phyloP scores from a whole-genome alignment of 2,888 invertebrate genomes.

The Nipponacmea schrenckii region DNA sequence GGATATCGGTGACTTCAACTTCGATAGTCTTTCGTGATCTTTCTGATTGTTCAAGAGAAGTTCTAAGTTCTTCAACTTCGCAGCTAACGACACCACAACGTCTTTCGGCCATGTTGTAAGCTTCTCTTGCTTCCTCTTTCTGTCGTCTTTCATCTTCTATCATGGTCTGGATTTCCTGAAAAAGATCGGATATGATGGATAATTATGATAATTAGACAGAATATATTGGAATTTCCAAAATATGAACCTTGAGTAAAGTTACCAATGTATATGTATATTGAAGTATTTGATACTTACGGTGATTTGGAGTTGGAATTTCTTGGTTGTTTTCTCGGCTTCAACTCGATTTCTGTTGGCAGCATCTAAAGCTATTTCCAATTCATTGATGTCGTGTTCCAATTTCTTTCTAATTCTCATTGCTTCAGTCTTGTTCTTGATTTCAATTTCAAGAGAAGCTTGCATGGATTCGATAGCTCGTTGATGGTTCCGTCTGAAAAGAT shows the following conservation, averaged over 20 bases:
- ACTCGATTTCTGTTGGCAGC: constrained; percentile 98
- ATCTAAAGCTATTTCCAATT: constrained; percentile 97
- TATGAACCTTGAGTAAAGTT: too few relatives aligned
- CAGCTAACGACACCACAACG: constrained; percentile 96
- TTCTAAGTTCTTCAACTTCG: constrained; percentile 96
- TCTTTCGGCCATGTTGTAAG: constrained; percentile 94
- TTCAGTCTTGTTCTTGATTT: constrained; percentile 99
- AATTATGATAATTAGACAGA: too few relatives aligned
- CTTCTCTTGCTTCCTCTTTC: constrained; percentile 96
- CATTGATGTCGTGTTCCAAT: constrained; percentile 98
- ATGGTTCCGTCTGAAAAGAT: constrained; percentile 87
- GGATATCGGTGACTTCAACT: constrained; percentile 94
- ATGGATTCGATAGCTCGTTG: constrained; percentile 98
- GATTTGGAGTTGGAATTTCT: constrained; percentile 96
- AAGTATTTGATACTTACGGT: constrained; percentile 70
- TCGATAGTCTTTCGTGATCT: constrained; percentile 97
- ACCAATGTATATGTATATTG: too few relatives aligned
- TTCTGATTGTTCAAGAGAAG: constrained; percentile 90
- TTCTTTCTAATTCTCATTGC: constrained; percentile 99
- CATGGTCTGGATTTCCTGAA: constrained; percentile 82
- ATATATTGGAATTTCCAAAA: too few relatives aligned
- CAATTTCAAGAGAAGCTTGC: constrained; percentile 98
- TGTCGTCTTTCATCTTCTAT: constrained; percentile 97
- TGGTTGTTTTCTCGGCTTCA: constrained; percentile 98
- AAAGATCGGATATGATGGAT: too few relatives aligned